These are phyloP conservation scores for Eulemur albifrons DNA, from an alignment of 2,797 vertebrate genomes.

Conservation along the genomic window DNA sequence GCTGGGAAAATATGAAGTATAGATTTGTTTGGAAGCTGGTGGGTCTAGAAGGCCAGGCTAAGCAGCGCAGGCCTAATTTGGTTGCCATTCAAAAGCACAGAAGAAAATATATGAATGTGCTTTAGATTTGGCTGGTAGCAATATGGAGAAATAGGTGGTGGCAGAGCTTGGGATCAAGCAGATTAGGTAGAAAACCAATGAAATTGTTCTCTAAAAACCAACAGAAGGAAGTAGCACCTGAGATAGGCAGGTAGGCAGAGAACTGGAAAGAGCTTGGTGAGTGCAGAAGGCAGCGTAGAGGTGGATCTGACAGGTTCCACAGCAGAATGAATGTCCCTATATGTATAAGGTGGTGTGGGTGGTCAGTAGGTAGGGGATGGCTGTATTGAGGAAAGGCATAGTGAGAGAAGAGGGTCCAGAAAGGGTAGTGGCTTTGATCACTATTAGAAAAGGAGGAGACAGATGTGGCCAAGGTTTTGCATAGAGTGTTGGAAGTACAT, in stretches of 20 bases:
- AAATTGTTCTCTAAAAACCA: neutral
- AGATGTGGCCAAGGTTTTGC: neutral
- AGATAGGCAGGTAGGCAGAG: neutral
- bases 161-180: neutral
- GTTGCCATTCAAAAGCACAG: neutral
- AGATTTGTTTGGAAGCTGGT: neutral
- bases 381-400: neutral
- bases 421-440: neutral
- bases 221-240: neutral
- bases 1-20: neutral
- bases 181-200: neutral
- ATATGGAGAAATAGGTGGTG: neutral
- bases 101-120: neutral
- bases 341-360: fast-evolving
- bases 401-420: neutral
- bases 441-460: neutral
- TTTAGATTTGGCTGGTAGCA: neutral
- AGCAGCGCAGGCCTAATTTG: neutral
- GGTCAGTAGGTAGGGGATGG: neutral
- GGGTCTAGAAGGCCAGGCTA: neutral
- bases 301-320: neutral
- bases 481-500: neutral
- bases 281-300: neutral
- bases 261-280: neutral
- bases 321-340: neutral